phyloP scores from a whole-genome alignment of 2,888 invertebrate genomes.

The Sphecodes monilicornis region DNA sequence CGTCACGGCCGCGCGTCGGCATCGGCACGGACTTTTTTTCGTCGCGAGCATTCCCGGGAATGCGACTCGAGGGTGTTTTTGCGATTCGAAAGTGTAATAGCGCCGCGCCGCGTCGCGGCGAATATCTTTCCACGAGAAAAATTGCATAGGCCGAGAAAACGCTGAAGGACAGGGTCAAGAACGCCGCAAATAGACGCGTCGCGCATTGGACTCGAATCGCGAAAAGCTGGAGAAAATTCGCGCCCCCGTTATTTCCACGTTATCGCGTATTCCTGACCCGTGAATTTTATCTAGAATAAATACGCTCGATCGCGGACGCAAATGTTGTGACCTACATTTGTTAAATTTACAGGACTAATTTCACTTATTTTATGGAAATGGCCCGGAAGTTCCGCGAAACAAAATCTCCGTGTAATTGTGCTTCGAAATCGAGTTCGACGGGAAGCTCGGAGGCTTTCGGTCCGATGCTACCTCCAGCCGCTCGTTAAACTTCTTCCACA shows the following conservation, averaged over 20 bases:
- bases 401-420: not conserved
- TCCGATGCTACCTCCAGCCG: not conserved
- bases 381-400: not conserved
- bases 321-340: no score
- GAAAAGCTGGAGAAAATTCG: not conserved
- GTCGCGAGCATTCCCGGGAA: slow-evolving; percentile 21
- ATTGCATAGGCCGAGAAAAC: not conserved
- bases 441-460: not conserved
- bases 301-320: no score
- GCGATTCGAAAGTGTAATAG: slow-evolving; percentile 6
- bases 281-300: not conserved
- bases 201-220: not conserved
- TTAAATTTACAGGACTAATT: no score
- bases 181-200: not conserved
- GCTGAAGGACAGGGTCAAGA: not conserved
- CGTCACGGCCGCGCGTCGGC: slow-evolving; percentile 31
- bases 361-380: not conserved
- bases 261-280: not conserved
- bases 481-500: not conserved
- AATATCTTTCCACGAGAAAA: not conserved
- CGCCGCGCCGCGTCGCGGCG: not conserved
- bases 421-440: not conserved
- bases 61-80: slow-evolving; percentile 3
- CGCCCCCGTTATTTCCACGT: not conserved
- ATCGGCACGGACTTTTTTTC: slow-evolving; percentile 43